Evolutionary conservation across 1,140 invertebrate species (phyloP), one percentile per base, ranked within the genome.

Genomic region (Lordiphosa clarofinis): DNA sequence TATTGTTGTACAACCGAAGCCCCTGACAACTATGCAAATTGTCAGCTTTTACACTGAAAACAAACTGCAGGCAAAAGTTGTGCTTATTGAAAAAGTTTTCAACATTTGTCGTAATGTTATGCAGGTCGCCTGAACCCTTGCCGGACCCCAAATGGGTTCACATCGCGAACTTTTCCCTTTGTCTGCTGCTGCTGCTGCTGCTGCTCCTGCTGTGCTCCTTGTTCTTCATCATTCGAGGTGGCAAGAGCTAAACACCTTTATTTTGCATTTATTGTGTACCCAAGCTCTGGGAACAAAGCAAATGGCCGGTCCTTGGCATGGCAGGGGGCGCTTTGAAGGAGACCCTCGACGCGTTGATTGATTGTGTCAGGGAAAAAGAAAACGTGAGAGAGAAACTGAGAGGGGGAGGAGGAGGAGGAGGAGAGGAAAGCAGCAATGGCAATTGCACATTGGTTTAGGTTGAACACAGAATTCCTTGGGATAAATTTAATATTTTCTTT

Each of bases 21-120:
- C 54, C 33, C 33, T 38, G 44, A 53, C 60, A 74, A 60, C 75
- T 79, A 79, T 81, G 75, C 75, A 79, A 79, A 79, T 79, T 74
- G 50, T 13, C 37, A 46, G 35, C 21, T 1, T 37, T 36, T 13
- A 31, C 39, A 48, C 24, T 28, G 24, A 28, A 28, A 28, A 28
- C 24, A 28, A 28, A 50, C 40, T 81, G 70, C 76, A 72, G 46
- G 61, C 42, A 59, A 82, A 69, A 72, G 46, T 75, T 82, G 70
- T 75, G 63, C 58, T 81, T 81, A 81, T 81, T 81, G 76, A 82
- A 81, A 81, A 81, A 81, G 76, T 81, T 81, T 60, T 53, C 28
- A 75, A 49, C 76, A 82, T 82, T 81, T 81, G 76, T 61, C 76
- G 56, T 81, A 82, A 82, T 82, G 76, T 72, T 81, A 81, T 81